Percentiles rank a stretch among this genome's conserved stretches.
Evolutionary conservation across 2,797 vertebrate species (phyloP).

Genomic region (Mus spretus): DNA sequence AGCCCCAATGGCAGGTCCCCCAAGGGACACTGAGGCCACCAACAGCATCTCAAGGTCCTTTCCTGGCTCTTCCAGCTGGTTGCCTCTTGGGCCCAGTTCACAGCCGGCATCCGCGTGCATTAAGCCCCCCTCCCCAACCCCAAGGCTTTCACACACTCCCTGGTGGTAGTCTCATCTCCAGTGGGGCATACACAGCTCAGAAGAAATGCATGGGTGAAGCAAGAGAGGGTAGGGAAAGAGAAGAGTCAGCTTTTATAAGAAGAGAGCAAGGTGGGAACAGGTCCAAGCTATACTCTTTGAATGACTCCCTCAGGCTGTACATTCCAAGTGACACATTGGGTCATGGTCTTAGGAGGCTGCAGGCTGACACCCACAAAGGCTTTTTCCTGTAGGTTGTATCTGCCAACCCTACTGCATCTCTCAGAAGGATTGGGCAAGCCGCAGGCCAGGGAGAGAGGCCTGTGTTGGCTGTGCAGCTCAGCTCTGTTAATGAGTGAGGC

Average conservation of each 20-base stretch:
- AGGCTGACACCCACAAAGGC: neutral
- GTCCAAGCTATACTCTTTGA: neutral
- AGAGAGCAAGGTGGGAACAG: neutral
- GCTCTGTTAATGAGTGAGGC: slow-evolving; percentile 76
- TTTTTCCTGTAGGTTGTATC: neutral
- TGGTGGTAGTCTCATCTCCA: neutral
- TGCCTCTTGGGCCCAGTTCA: neutral
- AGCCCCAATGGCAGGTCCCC: neutral
- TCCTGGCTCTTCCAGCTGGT: neutral
- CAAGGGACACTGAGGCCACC: neutral
- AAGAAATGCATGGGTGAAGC: neutral
- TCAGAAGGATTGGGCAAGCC: neutral
- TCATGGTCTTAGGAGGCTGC: neutral
- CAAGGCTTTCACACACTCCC: neutral
- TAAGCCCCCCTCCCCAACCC: neutral
- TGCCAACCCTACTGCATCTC: rapidly evolving
- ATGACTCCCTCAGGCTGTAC: neutral
- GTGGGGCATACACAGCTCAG: neutral
- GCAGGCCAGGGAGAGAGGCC: neutral
- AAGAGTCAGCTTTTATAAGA: neutral
- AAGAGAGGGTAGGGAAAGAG: neutral
- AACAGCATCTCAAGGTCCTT: neutral
- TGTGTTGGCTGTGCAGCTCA: slow-evolving; percentile 26
- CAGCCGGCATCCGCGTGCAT: no score
- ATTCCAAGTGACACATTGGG: neutral